Evolutionary conservation across 2,888 invertebrate species (phyloP).

Genomic region (Epinotia demarniana): DNA sequence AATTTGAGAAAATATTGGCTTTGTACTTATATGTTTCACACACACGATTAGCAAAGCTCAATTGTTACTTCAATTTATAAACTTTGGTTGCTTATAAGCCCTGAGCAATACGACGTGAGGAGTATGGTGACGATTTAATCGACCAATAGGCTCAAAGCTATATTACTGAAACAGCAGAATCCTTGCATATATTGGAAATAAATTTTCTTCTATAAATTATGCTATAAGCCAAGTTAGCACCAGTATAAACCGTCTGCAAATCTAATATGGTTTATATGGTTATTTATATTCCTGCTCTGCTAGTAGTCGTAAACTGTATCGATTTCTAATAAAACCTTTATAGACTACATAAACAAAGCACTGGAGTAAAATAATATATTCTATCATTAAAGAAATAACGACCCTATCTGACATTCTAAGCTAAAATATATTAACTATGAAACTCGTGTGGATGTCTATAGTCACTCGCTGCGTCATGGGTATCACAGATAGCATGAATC

Average conservation of each 20-base stretch:
- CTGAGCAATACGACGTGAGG: no score
- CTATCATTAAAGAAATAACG: constrained; percentile 32
- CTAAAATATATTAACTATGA: neutral
- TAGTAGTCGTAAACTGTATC: constrained; percentile 33
- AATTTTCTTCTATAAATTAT: neutral
- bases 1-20: no score
- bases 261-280: constrained; percentile 1
- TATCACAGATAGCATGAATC: no score
- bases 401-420: neutral
- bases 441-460: neutral
- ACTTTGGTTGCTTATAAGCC: no score
- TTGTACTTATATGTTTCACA: no score
- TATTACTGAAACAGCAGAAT: neutral
- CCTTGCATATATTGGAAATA: neutral
- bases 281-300: constrained; percentile 17
- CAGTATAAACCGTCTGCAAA: neutral
- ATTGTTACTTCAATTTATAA: no score
- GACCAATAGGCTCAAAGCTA: no score
- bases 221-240: neutral
- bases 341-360: constrained; percentile 36
- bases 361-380: constrained; percentile 34
- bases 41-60: no score
- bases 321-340: constrained; percentile 38
- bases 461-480: neutral
- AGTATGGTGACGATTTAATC: no score